Base-by-base conservation (phyloP, 2,113 vertebrate genomes). In the Corynorhinus townsendii region DNA sequence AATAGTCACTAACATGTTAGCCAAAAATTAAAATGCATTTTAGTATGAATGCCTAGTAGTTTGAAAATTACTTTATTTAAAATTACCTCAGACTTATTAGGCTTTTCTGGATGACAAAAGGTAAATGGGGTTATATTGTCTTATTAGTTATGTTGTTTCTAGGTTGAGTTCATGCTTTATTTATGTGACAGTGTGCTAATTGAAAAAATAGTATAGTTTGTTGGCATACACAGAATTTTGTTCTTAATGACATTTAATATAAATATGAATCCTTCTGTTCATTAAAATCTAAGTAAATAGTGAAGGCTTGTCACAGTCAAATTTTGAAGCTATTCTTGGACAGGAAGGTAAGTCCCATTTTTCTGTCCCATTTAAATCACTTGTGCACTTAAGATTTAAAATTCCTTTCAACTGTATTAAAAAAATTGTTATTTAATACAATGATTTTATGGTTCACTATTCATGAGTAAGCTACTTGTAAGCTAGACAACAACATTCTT, bases 31-130 rank as follows among this genome's bases (percentile, higher is more conserved):
- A 87, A 92, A 84, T 94, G 38, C 43, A 47, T 86, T 94, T 92
- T 95, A 94, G 14, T 84, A 12, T 89, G 35, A 86, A 38, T 96
- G 19, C n/a, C 17, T 47, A 47, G 10, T 91, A 89, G 56, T 71
- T 95, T 95, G 68, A 91, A 96, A 96, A 87, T 30, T 3, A 85
- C n/a, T 92, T 92, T 93, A 16, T 94, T 90, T 52, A 64, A 93
- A 93, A 91, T 45, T 88, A 68, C 45, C 83, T 86, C 52, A 86
- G 38, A 86, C 12, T 93, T 89, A 94, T 2, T 87, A 85, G n/a
- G 3, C 91, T 95, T 97, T 95, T 94, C 20, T 73, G 11, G 69
- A 75, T 88, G 71, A 91, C n/a, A 92, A 71, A 68, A 93, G 45
- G 11, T 91, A 91, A 95, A 79, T 89, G 71, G 59, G 12, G n/a